Evolutionary conservation across 2,888 invertebrate genomes (phyloP).

Genomic region (Pammene fasciana): DNA sequence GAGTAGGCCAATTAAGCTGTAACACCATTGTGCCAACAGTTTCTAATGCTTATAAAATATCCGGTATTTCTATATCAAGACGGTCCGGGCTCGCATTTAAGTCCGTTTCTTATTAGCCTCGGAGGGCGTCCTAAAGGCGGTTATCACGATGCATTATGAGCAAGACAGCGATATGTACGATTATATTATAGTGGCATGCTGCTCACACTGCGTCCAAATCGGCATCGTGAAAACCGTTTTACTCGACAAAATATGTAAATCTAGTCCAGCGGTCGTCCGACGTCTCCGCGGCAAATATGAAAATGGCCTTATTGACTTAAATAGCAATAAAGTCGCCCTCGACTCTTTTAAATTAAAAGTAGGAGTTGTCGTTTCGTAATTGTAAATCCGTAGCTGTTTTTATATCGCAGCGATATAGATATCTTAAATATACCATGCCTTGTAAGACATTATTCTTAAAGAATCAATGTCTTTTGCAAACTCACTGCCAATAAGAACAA

Average conservation of each 20-base stretch:
- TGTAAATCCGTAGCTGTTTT: conserved; percentile 24
- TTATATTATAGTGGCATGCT: no score
- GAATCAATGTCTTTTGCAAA: conserved; percentile 20
- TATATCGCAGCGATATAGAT: conserved; percentile 14
- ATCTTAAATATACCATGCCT: conserved; percentile 35
- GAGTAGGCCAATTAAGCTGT: conserved; percentile 53
- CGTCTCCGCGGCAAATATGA: conserved; percentile 32
- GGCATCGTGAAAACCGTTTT: neutral
- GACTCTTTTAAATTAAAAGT: conserved; percentile 37
- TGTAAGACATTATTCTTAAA: conserved; percentile 37
- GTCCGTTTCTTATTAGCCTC: conserved; percentile 27
- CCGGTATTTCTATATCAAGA: conserved; percentile 45
- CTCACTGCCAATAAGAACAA: conserved; percentile 34
- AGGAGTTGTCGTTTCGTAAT: conserved; percentile 24
- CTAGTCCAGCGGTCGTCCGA: conserved; percentile 25
- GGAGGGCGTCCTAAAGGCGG: neutral
- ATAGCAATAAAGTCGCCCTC: conserved; percentile 43
- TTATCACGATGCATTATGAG: no score
- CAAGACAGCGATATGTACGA: no score
- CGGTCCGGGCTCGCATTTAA: conserved; percentile 44
- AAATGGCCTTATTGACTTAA: conserved; percentile 38
- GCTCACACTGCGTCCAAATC: no score
- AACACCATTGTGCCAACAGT: conserved; percentile 73
- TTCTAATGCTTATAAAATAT: conserved; percentile 47
- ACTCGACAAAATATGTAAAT: conserved; percentile 36